These are phyloP conservation scores for Cranoglanis bouderius DNA, from an alignment of 2,113 vertebrate genomes.

Conservation along the genomic window DNA sequence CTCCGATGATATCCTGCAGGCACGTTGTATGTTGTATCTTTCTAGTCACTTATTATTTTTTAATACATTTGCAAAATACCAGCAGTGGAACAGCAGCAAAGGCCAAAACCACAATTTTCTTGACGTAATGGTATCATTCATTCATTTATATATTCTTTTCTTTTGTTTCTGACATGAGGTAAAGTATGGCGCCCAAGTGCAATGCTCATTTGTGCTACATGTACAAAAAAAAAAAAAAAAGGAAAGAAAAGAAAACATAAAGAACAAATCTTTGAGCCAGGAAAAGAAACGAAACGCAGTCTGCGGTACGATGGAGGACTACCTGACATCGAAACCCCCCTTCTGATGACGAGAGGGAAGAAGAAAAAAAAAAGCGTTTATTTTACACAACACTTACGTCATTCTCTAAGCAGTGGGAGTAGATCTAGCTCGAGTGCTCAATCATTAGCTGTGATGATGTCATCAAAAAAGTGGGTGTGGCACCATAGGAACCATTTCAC, in stretches of 20 bases:
- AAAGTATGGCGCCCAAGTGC: conserved; percentile 91
- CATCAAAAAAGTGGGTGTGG: conserved; percentile 49
- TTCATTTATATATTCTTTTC: conserved; percentile 64
- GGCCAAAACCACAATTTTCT: conserved; percentile 77
- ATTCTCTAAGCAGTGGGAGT: conserved; percentile 64
- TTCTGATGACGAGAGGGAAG: not conserved
- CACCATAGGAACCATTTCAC: conserved; percentile 71
- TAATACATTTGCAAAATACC: conserved; percentile 67
- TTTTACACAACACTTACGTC: conserved; percentile 27
- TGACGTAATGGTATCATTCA: conserved; percentile 66
- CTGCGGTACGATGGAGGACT: conserved; percentile 72
- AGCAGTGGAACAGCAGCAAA: conserved; percentile 85
- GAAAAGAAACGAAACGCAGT: conserved; percentile 62
- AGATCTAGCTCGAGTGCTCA: conserved; percentile 63
- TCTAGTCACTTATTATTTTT: conserved; percentile 64
- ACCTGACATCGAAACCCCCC: conserved; percentile 53
- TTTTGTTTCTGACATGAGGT: conserved; percentile 89
- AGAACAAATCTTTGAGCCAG: conserved; percentile 58
- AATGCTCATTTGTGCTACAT: conserved; percentile 91
- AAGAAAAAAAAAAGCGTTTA: conserved; percentile 23
- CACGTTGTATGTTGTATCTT: conserved; percentile 52
- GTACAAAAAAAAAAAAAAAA: conserved; percentile 75
- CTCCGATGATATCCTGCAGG: conserved; percentile 62
- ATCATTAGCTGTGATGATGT: conserved; percentile 60
- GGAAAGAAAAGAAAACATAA: conserved; percentile 64